Base-by-base conservation (phyloP, 1,140 invertebrate genomes). In the Drosophila quadrilineata region DNA sequence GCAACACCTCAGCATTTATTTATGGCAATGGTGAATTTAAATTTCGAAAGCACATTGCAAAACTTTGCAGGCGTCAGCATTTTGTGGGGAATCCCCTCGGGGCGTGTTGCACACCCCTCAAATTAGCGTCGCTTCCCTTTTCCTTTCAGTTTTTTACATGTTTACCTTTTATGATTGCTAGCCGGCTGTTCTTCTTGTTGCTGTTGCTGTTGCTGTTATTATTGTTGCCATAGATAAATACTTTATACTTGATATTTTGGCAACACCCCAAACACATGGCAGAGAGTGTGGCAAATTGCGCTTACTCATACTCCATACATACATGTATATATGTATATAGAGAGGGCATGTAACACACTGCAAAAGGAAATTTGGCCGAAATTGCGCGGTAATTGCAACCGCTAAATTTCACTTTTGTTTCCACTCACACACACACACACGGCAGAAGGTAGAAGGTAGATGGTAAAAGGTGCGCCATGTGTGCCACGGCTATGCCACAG, bases 331-430 rank as follows among this genome's bases (percentile, higher is more conserved):
- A 45, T 26, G 21, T 31, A 41, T 17, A 24, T 5, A 62, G 2
- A 64, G 6, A 38, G 10, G 5, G 2, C 21, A 10, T 43, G 58
- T 62, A 53, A 53, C 48, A 43, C 38, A 63, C 22, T 63, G 59
- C 50, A 53, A 54, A 76, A 84, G 77, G 70, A 84, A 84, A 84
- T 84, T 84, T 73, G 77, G 76, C 59, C 73, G 63, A 84, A 84
- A 84, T 82, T 84, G 76, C 77, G 71, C 76, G 76, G 76, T 84
- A 84, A 84, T 84, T 84, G 77, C 76, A 84, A 80, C 79, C 74
- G 74, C 79, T 85, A 85, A 84, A 84, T 84, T 84, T 84, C 79
- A 84, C 77, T 84, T 84, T 84, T 84, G 74, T 75, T 77, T 38
- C 26, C 21, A 10, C 26, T 14, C 9, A 17, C 53, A 43, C 38